Conservation (phyloP, 2,797 vertebrate species). For the Delichon dasypus region DNA sequence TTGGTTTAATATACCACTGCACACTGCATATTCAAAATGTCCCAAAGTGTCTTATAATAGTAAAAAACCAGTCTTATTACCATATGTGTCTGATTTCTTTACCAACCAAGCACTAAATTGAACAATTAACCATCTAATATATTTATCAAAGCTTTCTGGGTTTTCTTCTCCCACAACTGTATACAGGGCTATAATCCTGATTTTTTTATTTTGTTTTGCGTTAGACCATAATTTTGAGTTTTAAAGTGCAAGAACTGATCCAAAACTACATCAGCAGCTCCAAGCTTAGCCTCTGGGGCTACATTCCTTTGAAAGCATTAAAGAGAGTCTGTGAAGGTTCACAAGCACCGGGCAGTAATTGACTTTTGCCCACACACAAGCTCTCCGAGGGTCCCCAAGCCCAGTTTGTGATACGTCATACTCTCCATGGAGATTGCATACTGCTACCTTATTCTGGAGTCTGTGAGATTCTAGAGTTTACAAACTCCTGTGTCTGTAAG, state of each 20-base stretch:
- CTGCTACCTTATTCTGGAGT: background rate
- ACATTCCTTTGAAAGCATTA: background rate
- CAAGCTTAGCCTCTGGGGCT: background rate
- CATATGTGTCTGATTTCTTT: background rate
- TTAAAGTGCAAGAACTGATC: background rate
- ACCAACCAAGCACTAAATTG: constrained; percentile 26
- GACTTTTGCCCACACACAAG: background rate
- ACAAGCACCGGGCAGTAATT: background rate
- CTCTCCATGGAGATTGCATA: background rate
- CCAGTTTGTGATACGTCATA: background rate
- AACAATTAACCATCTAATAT: constrained; percentile 29
- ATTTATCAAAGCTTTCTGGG: background rate
- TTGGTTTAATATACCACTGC: constrained; percentile 24
- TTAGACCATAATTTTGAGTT: background rate
- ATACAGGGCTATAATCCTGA: background rate
- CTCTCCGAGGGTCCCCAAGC: background rate
- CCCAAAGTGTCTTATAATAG: constrained; percentile 19
- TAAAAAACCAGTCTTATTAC: background rate
- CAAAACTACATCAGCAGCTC: background rate
- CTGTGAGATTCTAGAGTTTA: background rate
- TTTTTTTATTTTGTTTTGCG: background rate
- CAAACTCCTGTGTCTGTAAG: background rate
- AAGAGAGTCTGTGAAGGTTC: background rate
- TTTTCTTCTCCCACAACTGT: background rate
- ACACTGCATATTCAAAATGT: constrained; percentile 2